phyloP scores from a whole-genome alignment of 2,797 vertebrate genomes.

The Paedocypris micromegethes region DNA sequence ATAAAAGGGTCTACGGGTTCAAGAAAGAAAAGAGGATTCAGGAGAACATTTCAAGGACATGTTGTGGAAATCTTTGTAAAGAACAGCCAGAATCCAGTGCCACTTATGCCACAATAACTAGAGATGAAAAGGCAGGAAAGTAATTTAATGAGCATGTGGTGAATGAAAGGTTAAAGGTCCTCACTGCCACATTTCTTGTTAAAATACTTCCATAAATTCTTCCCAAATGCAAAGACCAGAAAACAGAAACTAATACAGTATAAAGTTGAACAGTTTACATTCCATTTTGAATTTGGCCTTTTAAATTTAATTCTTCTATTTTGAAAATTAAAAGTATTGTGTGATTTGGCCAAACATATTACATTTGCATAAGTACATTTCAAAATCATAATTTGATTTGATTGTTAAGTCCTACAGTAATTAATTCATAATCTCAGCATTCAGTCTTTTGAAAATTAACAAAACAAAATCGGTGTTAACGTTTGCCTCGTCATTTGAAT shows the following conservation, averaged over 20 bases:
- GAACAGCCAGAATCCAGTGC: constrained; percentile 35
- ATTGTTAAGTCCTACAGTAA: no score
- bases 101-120: constrained; percentile 34
- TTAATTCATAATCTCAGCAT: no score
- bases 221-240: no score
- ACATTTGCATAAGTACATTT: no score
- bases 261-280: no score
- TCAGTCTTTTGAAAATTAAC: neutral
- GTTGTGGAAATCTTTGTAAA: constrained; percentile 31
- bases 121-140: constrained; percentile 9
- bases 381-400: no score
- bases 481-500: neutral
- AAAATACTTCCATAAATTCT: no score
- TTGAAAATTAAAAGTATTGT: no score
- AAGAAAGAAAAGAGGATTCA: neutral
- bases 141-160: constrained; percentile 31
- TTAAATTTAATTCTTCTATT: no score
- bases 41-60: neutral
- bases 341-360: no score
- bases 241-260: no score
- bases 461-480: neutral
- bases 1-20: neutral
- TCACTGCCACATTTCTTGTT: neutral
- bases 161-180: constrained; percentile 33
- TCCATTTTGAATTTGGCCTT: no score